phyloP scores from a whole-genome alignment of 1,140 invertebrate species.

The Acromyrmex heyeri region DNA sequence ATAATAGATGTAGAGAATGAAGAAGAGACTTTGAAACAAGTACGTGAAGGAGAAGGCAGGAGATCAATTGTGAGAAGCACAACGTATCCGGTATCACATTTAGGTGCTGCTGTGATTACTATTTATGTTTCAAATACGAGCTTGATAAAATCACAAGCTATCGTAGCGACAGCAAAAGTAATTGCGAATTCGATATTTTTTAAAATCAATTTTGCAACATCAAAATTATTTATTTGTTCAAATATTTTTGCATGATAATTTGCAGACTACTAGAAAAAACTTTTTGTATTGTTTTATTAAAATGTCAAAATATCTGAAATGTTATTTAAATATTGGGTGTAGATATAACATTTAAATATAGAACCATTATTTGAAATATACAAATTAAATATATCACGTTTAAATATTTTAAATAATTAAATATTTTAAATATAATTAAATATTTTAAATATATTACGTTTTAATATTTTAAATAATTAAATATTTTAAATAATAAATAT shows the following conservation, averaged over 20 bases:
- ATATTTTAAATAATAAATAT: constrained; percentile 1
- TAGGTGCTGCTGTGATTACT: constrained; percentile 67
- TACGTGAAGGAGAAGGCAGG: constrained; percentile 70
- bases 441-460: background rate
- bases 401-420: background rate
- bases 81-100: constrained; percentile 66
- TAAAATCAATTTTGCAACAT: background rate
- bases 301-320: background rate
- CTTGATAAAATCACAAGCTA: constrained; percentile 65
- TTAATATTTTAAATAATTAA: background rate
- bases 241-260: background rate
- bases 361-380: background rate
- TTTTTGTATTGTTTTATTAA: background rate
- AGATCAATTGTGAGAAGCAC: constrained; percentile 47
- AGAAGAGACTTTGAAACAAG: constrained; percentile 45
- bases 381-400: background rate
- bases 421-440: background rate
- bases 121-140: constrained; percentile 68
- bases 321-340: background rate
- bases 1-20: constrained; percentile 41
- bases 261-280: background rate
- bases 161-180: constrained; percentile 69
- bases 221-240: background rate
- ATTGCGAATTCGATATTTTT: background rate
- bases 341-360: background rate